Evolutionary conservation across 1,140 invertebrate species (phyloP), one percentile per base, ranked within the genome.

Genomic region (Panonychus citri): DNA sequence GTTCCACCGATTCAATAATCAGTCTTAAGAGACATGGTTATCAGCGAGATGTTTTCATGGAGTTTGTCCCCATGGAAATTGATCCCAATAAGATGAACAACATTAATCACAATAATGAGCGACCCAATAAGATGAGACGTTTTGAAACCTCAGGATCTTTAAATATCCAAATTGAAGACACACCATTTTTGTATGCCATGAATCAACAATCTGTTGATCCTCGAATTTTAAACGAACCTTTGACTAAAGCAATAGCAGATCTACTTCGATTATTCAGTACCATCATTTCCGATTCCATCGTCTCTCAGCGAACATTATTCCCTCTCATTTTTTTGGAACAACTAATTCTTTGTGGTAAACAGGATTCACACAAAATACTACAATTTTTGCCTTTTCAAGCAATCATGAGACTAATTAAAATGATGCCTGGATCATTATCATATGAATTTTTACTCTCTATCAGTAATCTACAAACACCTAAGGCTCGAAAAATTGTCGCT

Each of bases 261-360:
- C 67, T 85, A 3, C 84, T 83, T 61, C 76, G 75, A 25, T 75
- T 79, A 48, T 82, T 88, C 60, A 74, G 77, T 13, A 76, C 80
- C 55, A 75, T 86, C 19, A 78, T 80, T n/a, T 76, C 76, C 17
- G 78, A 80, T 61, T 80, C 82, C 60, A 77, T 78, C 0, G 77
- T 89, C 0, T 83, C 82, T 17, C 82, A 84, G 53, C 81, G 86
- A 62, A 84, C 83, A 5, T 78, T 85, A 63, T 89, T 90, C 68
- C 81, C 87, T 53, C 77, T 86, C 57, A 76, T 82, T 61, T 84
- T 91, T 66, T 71, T 89, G n/a, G 75, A 81, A 54, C 75, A 81
- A 62, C 74, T 83, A 27, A 82, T 89, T 2, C 76, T 81, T 61
- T 85, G 82, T 71, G 82, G 82, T 0, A 77, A 78, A 46, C 79